phyloP scores from a whole-genome alignment of 2,888 invertebrate species.

The Clanis bilineata region DNA sequence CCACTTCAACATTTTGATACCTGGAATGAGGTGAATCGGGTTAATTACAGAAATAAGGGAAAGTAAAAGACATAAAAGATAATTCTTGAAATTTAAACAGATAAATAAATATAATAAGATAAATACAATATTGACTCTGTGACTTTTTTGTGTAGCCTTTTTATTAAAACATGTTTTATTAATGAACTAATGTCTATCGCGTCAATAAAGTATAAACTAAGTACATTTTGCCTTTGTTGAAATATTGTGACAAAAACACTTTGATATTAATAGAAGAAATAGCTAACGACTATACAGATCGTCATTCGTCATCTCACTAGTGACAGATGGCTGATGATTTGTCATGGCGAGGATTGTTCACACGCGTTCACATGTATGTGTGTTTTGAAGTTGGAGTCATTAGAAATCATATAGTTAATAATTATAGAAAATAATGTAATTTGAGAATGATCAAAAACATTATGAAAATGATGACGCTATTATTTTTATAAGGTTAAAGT shows the following conservation, averaged over 20 bases:
- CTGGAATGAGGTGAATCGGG: conserved; percentile 5
- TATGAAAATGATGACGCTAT: too few species aligned
- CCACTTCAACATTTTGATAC: conserved; percentile 83
- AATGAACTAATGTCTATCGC: too few species aligned
- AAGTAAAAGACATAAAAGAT: background rate
- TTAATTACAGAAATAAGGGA: background rate
- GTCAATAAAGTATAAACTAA: background rate
- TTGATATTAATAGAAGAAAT: background rate
- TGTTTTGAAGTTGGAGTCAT: background rate
- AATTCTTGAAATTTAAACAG: too few species aligned
- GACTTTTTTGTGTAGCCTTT: background rate
- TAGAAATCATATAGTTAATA: background rate
- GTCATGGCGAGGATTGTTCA: background rate
- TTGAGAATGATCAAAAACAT: too few species aligned
- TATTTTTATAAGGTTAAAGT: too few species aligned
- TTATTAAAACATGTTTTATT: background rate
- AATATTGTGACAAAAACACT: background rate
- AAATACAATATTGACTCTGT: background rate
- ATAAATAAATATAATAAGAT: background rate
- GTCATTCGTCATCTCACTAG: conserved; percentile 23
- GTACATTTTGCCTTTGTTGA: background rate
- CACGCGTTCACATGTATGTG: background rate
- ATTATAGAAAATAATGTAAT: too few species aligned
- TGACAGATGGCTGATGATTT: conserved; percentile 27
- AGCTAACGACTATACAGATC: conserved; percentile 13